phyloP scores from a whole-genome alignment of 2,888 invertebrate species.

The Troides helena region DNA sequence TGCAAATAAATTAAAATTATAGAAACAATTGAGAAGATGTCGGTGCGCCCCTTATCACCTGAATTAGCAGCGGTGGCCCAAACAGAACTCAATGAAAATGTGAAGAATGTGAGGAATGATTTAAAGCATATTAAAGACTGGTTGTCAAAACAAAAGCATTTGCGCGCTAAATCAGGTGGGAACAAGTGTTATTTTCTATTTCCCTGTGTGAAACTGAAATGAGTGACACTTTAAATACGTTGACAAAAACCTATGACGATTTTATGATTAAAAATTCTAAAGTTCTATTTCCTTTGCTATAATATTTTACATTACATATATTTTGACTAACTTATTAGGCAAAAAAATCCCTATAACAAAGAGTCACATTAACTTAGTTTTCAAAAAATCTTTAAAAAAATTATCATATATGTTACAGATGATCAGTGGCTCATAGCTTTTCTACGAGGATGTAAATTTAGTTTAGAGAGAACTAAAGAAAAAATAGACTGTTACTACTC shows the following conservation, averaged over 20 bases:
- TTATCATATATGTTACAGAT: too few relatives aligned
- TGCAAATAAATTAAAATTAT: background rate
- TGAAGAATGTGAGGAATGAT: slow-evolving; percentile 60
- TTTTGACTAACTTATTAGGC: too few relatives aligned
- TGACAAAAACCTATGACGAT: too few relatives aligned
- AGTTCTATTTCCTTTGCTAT: too few relatives aligned
- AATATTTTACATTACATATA: too few relatives aligned
- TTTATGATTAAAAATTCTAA: too few relatives aligned
- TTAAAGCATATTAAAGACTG: slow-evolving; percentile 73
- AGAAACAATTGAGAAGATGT: slow-evolving; percentile 33
- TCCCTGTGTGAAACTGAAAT: too few relatives aligned
- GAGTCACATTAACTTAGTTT: too few relatives aligned
- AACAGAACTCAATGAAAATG: slow-evolving; percentile 73
- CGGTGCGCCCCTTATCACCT: slow-evolving; percentile 42
- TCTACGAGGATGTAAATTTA: slow-evolving; percentile 82
- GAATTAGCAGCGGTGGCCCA: slow-evolving; percentile 57
- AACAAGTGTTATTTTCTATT: too few relatives aligned
- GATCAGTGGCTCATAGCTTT: slow-evolving; percentile 80
- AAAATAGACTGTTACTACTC: slow-evolving; percentile 82
- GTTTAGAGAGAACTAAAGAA: slow-evolving; percentile 81
- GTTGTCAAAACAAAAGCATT: slow-evolving; percentile 75
- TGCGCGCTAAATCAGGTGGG: slow-evolving; percentile 61
- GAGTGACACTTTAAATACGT: too few relatives aligned
- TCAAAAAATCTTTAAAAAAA: too few relatives aligned
- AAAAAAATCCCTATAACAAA: too few relatives aligned